Evolutionary conservation across 2,797 vertebrate species (phyloP), one percentile per base, ranked within the genome.

Genomic region (Protosalanx chinensis): DNA sequence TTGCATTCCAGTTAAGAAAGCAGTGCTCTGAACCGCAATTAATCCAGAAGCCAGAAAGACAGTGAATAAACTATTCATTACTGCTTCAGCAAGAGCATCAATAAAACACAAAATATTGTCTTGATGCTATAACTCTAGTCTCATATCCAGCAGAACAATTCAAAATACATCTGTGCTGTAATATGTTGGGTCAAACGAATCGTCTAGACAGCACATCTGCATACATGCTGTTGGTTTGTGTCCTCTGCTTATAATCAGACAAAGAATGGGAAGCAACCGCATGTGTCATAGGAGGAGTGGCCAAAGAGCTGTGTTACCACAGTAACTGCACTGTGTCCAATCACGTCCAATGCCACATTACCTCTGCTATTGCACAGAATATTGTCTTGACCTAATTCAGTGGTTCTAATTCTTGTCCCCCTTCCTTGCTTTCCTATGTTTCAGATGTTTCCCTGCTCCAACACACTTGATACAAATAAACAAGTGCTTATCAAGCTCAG

Each of bases 151-250:
- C 79, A 83, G 64, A 84, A 80, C 75, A 67, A 74, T 79, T 74
- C 85, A 79, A 85, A 80, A 87, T 82, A 86, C 72, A 87, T 73
- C 87, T 86, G 64, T 75, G 63, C 67, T 74, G 78, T 73, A 88
- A 79, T 27, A n/a, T 83, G 74, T 74, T 73, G 68, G 10, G 68
- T 74, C 71, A 74, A 76, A 72, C 20, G 30, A 37, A 82, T 82
- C 87, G 76, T 76, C 85, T 27, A 65, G 20, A 65, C 59, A 67
- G 71, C 68, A 73, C 68, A 81, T 27, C 59, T 82, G 82, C 82
- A 82, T 78, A 81, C 33, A 16, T 70, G 64, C 56, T 58, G 5
- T 68, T 81, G 76, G 72, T 60, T 71, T 82, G 72, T 71, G 72
- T 68, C 83, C 73, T 79, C 74, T 77, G 67, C 62, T 64, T 29